A percentile compares a stretch with the other conserved stretches of the same genome.
Conservation (phyloP, 2,888 invertebrate species). For the Orthonevra nobilis region DNA sequence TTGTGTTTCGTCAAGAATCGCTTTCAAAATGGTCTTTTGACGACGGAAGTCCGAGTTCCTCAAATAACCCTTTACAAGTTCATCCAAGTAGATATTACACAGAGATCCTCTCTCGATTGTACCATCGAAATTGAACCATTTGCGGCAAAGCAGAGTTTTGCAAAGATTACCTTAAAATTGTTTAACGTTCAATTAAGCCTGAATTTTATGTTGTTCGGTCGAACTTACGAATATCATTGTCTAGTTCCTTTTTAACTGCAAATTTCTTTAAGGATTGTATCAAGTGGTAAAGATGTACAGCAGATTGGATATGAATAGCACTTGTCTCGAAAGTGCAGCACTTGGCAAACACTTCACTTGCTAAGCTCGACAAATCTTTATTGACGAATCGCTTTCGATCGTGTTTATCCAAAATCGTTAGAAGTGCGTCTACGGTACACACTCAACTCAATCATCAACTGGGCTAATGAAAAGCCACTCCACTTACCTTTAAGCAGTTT, state of each 20-base stretch:
- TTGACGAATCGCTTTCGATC: constrained; percentile 31
- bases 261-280: constrained; percentile 74
- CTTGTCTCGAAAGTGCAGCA: constrained; percentile 74
- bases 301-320: constrained; percentile 75
- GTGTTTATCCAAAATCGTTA: constrained; percentile 55
- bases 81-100: constrained; percentile 84
- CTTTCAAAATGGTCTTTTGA: constrained; percentile 82
- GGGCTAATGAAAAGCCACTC: too few species aligned
- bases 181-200: background rate
- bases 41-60: constrained; percentile 82
- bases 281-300: constrained; percentile 76
- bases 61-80: constrained; percentile 84
- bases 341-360: constrained; percentile 73
- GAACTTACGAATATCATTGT: constrained; percentile 75
- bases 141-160: constrained; percentile 83
- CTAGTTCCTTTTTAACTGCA: constrained; percentile 58
- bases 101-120: constrained; percentile 84
- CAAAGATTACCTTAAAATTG: constrained; percentile 79
- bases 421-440: constrained; percentile 73
- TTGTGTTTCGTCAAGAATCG: constrained; percentile 82
- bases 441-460: background rate
- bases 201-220: background rate
- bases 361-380: constrained; percentile 69
- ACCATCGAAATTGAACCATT: constrained; percentile 86
- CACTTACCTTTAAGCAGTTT: constrained; percentile 73